These are phyloP conservation scores for Sebastes hubbsi DNA, from an alignment of 2,797 vertebrate species.

Conservation along the genomic window DNA sequence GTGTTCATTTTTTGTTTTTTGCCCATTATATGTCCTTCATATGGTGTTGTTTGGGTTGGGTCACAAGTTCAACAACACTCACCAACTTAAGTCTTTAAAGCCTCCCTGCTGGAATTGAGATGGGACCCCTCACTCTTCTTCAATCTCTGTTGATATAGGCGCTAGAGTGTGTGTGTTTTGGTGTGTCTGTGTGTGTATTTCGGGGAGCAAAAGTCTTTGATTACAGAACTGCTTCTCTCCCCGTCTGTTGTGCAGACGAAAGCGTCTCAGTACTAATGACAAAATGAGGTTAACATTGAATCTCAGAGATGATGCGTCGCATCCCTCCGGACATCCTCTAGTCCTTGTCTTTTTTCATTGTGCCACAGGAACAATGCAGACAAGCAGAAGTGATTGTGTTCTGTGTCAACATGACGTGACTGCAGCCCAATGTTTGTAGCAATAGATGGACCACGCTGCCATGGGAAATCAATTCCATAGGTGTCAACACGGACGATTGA, in stretches of 20 bases:
- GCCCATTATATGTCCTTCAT: not conserved
- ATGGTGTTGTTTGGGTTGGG: not conserved
- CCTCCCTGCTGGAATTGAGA: slow-evolving; percentile 31
- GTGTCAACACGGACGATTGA: slow-evolving; percentile 73
- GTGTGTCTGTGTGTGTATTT: slow-evolving; percentile 4
- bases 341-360: slow-evolving; percentile 62
- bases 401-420: slow-evolving; percentile 83
- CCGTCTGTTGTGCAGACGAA: slow-evolving; percentile 50
- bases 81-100: slow-evolving; percentile 46
- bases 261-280: slow-evolving; percentile 69
- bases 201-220: slow-evolving; percentile 64
- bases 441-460: slow-evolving; percentile 75
- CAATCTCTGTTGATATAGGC: slow-evolving; percentile 49
- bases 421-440: slow-evolving; percentile 77
- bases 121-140: slow-evolving; percentile 41
- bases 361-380: slow-evolving; percentile 71
- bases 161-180: not conserved
- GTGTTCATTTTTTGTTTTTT: not conserved
- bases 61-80: slow-evolving; percentile 37
- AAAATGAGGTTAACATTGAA: slow-evolving; percentile 79
- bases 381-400: slow-evolving; percentile 78
- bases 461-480: slow-evolving; percentile 84
- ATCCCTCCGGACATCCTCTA: slow-evolving; percentile 66
- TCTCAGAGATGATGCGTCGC: slow-evolving; percentile 66
- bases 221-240: slow-evolving; percentile 54